Evolutionary conservation across 2,113 vertebrate species (phyloP), one percentile per base, ranked within the genome.

Genomic region (Stictonetta naevosa): DNA sequence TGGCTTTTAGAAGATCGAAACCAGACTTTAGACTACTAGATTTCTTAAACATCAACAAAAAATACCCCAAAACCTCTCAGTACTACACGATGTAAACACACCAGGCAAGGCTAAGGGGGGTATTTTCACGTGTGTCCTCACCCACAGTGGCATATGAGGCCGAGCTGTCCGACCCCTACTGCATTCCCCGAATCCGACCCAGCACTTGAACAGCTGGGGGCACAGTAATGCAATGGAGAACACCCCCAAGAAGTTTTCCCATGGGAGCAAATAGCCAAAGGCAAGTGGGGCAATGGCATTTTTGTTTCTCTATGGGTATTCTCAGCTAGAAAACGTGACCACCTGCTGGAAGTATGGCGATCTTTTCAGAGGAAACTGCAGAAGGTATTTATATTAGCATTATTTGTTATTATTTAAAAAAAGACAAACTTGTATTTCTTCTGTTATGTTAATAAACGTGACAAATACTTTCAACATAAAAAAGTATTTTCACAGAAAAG

Each of bases 221-320:
- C 40, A 67, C 29, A 67, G 40, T 9, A 33, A 29, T 31, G 31
- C 64, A 44, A 42, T 13, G 12, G 18, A 31, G 40, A 66, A 44
- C 29, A 33, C 18, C 40, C 38, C 29, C 19, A 22, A 6, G 16
- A 33, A 44, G 42, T 42, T 67, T 67, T 44, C 64, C 40, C 40
- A 67, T 22, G 20, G 64, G 29, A 67, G 64, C 40, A 67, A 42
- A 53, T 0, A 85, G 36, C 58, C 20, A 3, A 0, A 0, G 29
- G 59, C 9, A 53, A 16, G 6, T 42, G 38, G 1, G 13, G 33
- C 52, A 83, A 55, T 5, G 73, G 36, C 50, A 38, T 31, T 58
- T 44, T 21, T 53, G 23, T 31, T 63, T 10, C 0, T 5, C 22
- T 20, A 23, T 62, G 36, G n/a, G 20, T 48, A 40, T 25, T 72